Evolutionary conservation across 23 tunicate genomes (phyloP).

Genomic region (Ciona savignyi): DNA sequence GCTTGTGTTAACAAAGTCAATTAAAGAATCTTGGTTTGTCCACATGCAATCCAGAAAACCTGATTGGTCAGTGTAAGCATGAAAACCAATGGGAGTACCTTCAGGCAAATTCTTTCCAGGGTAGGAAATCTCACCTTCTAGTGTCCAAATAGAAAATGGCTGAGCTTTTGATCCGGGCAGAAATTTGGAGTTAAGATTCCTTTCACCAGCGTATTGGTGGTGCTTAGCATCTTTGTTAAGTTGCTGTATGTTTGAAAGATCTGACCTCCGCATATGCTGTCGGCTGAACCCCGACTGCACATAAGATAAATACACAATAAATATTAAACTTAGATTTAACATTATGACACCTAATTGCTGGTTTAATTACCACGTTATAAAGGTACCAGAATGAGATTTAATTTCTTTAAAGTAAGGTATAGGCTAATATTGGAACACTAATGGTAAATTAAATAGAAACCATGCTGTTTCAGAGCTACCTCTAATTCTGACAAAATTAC

Average conservation of each 20-base stretch:
- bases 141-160: slow-evolving; percentile 31
- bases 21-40: slow-evolving; percentile 13
- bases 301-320: not conserved
- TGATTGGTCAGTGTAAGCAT: slow-evolving; percentile 41
- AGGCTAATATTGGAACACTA: too few species aligned
- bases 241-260: not conserved
- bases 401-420: too few species aligned
- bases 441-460: too few species aligned
- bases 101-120: slow-evolving; percentile 17
- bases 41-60: slow-evolving; percentile 59
- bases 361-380: too few species aligned
- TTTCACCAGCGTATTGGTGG: too few species aligned
- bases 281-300: not conserved
- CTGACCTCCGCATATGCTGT: not conserved
- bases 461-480: too few species aligned
- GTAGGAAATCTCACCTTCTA: slow-evolving; percentile 24
- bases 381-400: too few species aligned
- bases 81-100: slow-evolving; percentile 41
- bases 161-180: slow-evolving; percentile 30
- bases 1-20: slow-evolving; percentile 36
- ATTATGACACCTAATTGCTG: too few species aligned
- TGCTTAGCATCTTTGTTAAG: not conserved
- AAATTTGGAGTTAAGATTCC: not conserved
- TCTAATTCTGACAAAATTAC: too few species aligned
- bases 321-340: too few species aligned